Conservation (phyloP, 30 jellyfish, hydroid and myxozoan genomes). For the Aurelia coerulea region DNA sequence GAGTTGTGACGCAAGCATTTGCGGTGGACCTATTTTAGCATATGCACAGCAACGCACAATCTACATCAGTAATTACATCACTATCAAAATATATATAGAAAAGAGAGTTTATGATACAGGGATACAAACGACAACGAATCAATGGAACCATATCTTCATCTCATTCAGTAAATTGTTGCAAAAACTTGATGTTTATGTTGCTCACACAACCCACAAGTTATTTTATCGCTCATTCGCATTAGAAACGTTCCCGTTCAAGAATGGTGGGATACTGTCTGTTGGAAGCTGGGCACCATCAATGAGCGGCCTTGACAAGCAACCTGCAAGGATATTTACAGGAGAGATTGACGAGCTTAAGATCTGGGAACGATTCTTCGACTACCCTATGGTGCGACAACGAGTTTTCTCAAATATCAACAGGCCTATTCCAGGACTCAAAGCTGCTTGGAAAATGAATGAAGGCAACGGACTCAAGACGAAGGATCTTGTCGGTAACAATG, state of each 20-base stretch:
- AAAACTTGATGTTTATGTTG: slow-evolving; percentile 40
- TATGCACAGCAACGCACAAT: slow-evolving; percentile 20
- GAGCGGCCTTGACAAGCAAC: slow-evolving; percentile 20
- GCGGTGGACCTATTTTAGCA: slow-evolving; percentile 64
- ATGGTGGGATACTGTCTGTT: slow-evolving; percentile 37
- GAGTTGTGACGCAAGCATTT: slow-evolving; percentile 39
- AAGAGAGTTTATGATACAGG: slow-evolving; percentile 39
- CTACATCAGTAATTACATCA: slow-evolving; percentile 31
- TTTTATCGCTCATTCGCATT: slow-evolving; percentile 43
- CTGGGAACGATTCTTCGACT: slow-evolving; percentile 51
- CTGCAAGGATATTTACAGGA: slow-evolving; percentile 38
- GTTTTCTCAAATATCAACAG: slow-evolving; percentile 45
- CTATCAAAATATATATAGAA: slow-evolving; percentile 43
- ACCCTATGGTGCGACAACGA: slow-evolving; percentile 53
- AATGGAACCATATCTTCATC: slow-evolving; percentile 58
- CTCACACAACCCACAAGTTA: neutral
- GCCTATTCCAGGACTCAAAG: slow-evolving; percentile 47
- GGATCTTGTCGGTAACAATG: slow-evolving; percentile 48
- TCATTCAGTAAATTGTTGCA: neutral
- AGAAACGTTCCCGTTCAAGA: slow-evolving; percentile 18
- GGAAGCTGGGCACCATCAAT: slow-evolving; percentile 72
- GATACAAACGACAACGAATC: slow-evolving; percentile 11
- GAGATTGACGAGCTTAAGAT: slow-evolving; percentile 63
- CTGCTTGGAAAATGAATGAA: slow-evolving; percentile 66
- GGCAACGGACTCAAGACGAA: slow-evolving; percentile 41